Evolutionary conservation across 2,113 vertebrate genomes (phyloP), one percentile per base, ranked within the genome.

Genomic region (Chloropsis cyanopogon): DNA sequence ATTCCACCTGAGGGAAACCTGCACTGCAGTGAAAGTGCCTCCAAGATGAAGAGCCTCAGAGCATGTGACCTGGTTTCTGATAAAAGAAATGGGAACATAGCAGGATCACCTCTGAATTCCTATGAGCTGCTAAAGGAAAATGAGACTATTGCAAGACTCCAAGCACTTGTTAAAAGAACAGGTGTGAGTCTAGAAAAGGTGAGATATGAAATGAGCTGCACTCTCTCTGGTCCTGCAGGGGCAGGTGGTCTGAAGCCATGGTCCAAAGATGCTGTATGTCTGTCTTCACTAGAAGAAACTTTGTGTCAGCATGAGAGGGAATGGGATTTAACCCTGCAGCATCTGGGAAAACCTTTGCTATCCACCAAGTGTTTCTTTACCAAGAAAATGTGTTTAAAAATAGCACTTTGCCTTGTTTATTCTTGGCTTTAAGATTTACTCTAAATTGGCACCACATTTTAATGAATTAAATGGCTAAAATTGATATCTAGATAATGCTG

Each of bases 131-230:
- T 99, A 87, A 99, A 99, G 97, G 99, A 99, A 97, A 99, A 99
- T 35, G 98, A 99, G 95, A 99, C 99, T 19, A 99, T 99, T 12
- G 99, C 99, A 86, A 97, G 99, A 31, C 98, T 99, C 57, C 99
- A 99, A 97, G 99, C 99, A 24, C 98, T 99, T 93, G 99, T 99
- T 76, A 99, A 99, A 98, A 99, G 99, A 97, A 99, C 99, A 46
- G 99, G 99, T 18, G 98, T 99, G 75, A 99, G 99, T 91, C 96
- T 99, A 80, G 99, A 99, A 92, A 99, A 99, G 99, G 99, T 99
- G 93, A 98, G 97, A 21, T 37, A 12, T 25, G 59, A 47, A 64
- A 39, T 66, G 41, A 24, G 17, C 33, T 69, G 12, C 22, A 21
- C 5, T 37, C 6, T 46, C 26, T 54, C 19, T 82, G 4, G 3